These are phyloP conservation scores for Clarias pachynema DNA, from an alignment of 2,797 vertebrate species.

Conservation along the genomic window DNA sequence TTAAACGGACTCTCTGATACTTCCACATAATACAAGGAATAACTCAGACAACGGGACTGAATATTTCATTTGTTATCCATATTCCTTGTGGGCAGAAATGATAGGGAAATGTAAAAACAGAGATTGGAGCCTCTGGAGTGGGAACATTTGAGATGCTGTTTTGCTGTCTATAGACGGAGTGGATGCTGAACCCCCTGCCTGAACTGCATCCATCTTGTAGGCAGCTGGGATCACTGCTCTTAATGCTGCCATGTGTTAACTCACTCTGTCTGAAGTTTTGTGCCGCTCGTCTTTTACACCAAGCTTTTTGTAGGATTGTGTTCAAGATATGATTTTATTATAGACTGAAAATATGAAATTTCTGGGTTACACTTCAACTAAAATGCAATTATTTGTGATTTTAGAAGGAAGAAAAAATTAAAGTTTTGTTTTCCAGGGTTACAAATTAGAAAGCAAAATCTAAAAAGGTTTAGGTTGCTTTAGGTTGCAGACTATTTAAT, in stretches of 20 bases:
- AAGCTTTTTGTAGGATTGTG: not conserved
- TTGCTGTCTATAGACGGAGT: conserved; percentile 79
- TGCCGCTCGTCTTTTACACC: conserved; percentile 55
- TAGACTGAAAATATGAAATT: not conserved
- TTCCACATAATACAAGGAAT: conserved; percentile 84
- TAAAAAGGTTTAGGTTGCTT: not conserved
- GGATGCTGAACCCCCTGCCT: conserved; percentile 69
- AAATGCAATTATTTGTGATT: not conserved
- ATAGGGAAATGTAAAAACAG: conserved; percentile 83
- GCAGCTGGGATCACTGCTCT: conserved; percentile 79
- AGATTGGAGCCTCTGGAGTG: conserved; percentile 76
- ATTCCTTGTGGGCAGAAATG: conserved; percentile 86
- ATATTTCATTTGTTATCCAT: conserved; percentile 89
- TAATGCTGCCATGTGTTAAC: conserved; percentile 65
- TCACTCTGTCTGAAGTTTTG: conserved; percentile 53
- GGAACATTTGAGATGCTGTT: conserved; percentile 79
- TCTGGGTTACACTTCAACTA: no score
- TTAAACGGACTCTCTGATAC: conserved; percentile 80
- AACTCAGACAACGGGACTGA: conserved; percentile 86
- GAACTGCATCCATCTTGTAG: conserved; percentile 78
- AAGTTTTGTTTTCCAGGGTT: not conserved
- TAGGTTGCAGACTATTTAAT: not conserved
- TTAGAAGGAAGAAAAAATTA: not conserved
- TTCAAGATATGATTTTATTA: not conserved
- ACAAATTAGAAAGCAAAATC: not conserved